Percentiles rank a stretch among this genome's conserved stretches.
These are phyloP conservation scores for Sympetrum striolatum DNA, from an alignment of 2,888 invertebrate species.

Conservation along the genomic window DNA sequence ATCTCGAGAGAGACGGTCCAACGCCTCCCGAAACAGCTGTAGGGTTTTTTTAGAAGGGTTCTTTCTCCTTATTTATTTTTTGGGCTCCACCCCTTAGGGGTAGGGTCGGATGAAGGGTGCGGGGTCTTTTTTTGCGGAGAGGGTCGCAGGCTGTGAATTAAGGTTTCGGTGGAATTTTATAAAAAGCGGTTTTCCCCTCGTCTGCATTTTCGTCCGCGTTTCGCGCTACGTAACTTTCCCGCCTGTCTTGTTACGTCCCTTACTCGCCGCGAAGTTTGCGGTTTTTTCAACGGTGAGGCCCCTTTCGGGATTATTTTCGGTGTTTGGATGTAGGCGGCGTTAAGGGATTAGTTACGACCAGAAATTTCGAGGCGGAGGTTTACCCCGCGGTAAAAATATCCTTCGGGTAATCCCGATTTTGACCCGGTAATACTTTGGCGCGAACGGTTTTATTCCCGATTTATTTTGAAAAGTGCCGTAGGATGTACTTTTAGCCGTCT, in stretches of 20 bases:
- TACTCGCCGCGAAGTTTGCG: too few species aligned
- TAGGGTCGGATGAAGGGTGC: not conserved
- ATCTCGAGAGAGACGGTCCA: not conserved
- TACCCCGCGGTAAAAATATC: too few species aligned
- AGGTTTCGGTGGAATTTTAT: not conserved
- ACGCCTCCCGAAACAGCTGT: not conserved
- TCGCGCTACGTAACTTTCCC: not conserved
- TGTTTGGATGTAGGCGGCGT: too few species aligned
- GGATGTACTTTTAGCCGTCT: too few species aligned
- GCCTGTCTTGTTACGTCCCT: not conserved
- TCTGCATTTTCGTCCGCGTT: not conserved
- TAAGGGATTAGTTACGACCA: too few species aligned
- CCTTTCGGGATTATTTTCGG: too few species aligned
- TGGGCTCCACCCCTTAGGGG: not conserved
- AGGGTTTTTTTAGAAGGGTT: not conserved
- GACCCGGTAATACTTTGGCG: too few species aligned
- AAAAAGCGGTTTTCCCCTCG: not conserved
- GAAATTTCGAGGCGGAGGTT: too few species aligned
- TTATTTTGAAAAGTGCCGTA: too few species aligned
- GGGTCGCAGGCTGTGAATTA: not conserved
- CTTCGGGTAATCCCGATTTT: too few species aligned
- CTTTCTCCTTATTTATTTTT: not conserved
- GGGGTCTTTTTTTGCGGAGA: not conserved
- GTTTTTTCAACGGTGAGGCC: too few species aligned
- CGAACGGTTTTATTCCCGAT: too few species aligned